Evolutionary conservation across 2,888 invertebrate genomes (phyloP).

Genomic region (Cristatella mucedo): DNA sequence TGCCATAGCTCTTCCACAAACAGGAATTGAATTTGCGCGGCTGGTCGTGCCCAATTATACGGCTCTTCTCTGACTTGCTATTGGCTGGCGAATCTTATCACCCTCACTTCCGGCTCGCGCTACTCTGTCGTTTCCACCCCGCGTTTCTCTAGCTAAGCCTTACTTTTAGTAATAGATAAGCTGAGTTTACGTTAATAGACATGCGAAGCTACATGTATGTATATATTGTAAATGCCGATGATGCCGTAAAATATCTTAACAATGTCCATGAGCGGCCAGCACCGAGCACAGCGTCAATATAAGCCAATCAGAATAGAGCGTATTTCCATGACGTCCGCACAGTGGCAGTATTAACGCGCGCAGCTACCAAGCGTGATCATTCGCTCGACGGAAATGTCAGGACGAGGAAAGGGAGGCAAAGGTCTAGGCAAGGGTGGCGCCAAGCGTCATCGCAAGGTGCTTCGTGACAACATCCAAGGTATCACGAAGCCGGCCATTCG

Average conservation of each 20-base stretch:
- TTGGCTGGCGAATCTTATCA: neutral
- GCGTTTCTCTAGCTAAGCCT: too few relatives aligned
- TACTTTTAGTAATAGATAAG: too few relatives aligned
- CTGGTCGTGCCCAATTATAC: neutral
- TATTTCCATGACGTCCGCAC: neutral
- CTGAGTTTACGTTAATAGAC: too few relatives aligned
- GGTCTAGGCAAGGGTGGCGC: conserved; percentile 64
- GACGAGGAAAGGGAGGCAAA: conserved; percentile 63
- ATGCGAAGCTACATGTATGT: too few relatives aligned
- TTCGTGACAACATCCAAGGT: conserved; percentile 60
- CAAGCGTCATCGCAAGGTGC: conserved; percentile 63
- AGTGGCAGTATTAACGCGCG: neutral
- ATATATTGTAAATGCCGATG: too few relatives aligned
- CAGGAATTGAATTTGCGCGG: neutral
- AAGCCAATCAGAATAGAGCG: neutral
- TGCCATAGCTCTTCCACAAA: conserved; percentile 50
- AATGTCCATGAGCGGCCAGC: too few relatives aligned
- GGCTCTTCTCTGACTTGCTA: neutral
- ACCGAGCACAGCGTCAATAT: too few relatives aligned
- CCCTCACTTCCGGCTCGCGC: too few relatives aligned
- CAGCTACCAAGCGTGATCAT: neutral
- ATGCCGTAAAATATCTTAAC: too few relatives aligned
- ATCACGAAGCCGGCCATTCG: conserved; percentile 62
- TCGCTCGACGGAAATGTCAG: conserved; percentile 47
- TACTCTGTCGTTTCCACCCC: too few relatives aligned